Conservation (phyloP, 2,113 vertebrate species). For the Tichodroma muraria region DNA sequence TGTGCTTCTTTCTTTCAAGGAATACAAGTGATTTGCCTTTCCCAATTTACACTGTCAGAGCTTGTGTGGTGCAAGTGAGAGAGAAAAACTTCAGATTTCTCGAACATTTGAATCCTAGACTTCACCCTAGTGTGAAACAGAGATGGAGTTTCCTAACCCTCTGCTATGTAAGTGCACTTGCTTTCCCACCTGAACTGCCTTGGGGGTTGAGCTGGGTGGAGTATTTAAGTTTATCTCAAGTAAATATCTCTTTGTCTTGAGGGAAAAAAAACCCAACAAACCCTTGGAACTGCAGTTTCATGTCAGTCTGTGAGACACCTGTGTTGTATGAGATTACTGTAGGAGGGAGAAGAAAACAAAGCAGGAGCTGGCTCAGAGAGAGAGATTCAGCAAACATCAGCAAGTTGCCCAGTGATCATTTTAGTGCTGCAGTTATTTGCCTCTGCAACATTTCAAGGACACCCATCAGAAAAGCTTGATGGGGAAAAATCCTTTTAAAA, state of each 20-base stretch:
- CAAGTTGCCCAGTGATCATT: background rate
- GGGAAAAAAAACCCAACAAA: background rate
- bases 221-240: background rate
- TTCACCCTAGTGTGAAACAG: background rate
- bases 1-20: background rate
- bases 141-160: background rate
- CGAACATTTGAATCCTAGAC: background rate
- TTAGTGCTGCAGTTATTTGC: background rate
- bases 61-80: background rate
- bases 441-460: slow-evolving; percentile 22
- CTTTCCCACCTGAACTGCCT: background rate
- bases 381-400: background rate
- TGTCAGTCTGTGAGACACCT: background rate
- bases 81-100: background rate
- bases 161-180: background rate
- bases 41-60: background rate
- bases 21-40: background rate
- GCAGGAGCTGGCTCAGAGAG: background rate
- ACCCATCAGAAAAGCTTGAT: background rate
- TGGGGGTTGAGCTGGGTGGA: background rate
- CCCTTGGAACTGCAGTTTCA: background rate
- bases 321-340: background rate
- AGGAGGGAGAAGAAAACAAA: background rate
- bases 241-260: background rate
- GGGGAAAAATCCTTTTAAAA: background rate